Evolutionary conservation across 1,140 invertebrate genomes (phyloP).

Genomic region (Calephelis nemesis): DNA sequence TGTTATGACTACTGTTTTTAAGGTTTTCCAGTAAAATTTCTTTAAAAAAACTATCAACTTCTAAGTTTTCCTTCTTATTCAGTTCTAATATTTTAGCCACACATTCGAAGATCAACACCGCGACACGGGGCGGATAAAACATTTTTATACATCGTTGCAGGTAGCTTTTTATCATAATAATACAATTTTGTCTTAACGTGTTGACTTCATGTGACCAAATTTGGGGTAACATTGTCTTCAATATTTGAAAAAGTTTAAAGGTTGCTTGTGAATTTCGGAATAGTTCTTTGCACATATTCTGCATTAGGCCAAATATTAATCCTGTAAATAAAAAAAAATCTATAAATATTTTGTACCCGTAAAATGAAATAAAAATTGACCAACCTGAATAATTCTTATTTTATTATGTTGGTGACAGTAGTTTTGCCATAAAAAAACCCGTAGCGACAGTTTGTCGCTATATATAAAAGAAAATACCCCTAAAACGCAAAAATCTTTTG

Average conservation of each 20-base stretch:
- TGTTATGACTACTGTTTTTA: conserved; percentile 46
- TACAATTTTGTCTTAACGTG: conserved; percentile 52
- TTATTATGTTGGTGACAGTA: no score
- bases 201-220: conserved; percentile 43
- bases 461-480: no score
- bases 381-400: no score
- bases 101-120: conserved; percentile 57
- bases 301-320: conserved; percentile 52
- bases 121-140: conserved; percentile 54
- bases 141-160: conserved; percentile 49
- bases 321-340: conserved; percentile 43
- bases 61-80: conserved; percentile 33
- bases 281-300: conserved; percentile 54
- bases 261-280: conserved; percentile 55
- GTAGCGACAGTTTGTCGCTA: no score
- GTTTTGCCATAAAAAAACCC: no score
- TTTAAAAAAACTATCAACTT: conserved; percentile 42
- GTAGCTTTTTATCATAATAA: conserved; percentile 65
- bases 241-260: conserved; percentile 40
- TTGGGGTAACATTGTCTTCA: conserved; percentile 45
- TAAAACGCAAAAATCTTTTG: no score
- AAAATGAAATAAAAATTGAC: no score
- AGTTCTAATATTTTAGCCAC: conserved; percentile 49
- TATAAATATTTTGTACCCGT: background rate
- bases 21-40: conserved; percentile 42